Conservation (phyloP, 2,888 invertebrate species). For the Tridacna gigas region DNA sequence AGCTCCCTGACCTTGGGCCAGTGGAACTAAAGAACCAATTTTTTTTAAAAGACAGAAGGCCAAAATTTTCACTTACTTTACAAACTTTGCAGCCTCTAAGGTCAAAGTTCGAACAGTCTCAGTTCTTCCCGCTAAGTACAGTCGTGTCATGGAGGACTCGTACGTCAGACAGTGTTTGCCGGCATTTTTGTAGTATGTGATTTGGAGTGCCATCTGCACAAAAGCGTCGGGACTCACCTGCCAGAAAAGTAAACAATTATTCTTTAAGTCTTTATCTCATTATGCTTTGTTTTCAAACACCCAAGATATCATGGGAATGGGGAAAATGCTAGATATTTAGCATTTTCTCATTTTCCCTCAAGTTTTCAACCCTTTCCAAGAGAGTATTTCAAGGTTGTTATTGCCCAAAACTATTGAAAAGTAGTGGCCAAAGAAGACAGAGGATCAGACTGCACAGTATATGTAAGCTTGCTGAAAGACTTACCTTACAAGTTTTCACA, state of each 20-base stretch:
- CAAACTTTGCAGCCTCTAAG: conserved; percentile 84
- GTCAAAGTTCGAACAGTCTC: conserved; percentile 86
- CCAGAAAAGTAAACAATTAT: neutral
- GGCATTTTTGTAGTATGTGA: conserved; percentile 85
- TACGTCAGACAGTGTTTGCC: conserved; percentile 86
- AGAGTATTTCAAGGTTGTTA: no score
- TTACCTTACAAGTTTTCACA: conserved; percentile 85
- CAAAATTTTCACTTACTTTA: conserved; percentile 77
- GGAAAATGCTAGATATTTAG: no score
- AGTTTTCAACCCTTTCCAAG: no score
- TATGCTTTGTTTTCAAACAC: no score
- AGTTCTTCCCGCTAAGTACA: conserved; percentile 85
- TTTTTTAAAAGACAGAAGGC: no score
- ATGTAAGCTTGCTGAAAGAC: neutral
- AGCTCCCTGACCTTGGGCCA: no score
- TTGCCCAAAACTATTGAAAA: no score
- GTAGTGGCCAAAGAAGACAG: neutral
- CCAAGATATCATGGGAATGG: no score
- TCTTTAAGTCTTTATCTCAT: no score
- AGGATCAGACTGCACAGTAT: neutral
- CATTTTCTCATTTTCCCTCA: no score
- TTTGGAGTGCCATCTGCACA: conserved; percentile 86
- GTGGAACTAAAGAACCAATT: no score
- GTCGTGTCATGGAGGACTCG: conserved; percentile 86
- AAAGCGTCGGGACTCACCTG: conserved; percentile 86